phyloP scores from a whole-genome alignment of 1,140 invertebrate species.

The Diorhabda elongata region DNA sequence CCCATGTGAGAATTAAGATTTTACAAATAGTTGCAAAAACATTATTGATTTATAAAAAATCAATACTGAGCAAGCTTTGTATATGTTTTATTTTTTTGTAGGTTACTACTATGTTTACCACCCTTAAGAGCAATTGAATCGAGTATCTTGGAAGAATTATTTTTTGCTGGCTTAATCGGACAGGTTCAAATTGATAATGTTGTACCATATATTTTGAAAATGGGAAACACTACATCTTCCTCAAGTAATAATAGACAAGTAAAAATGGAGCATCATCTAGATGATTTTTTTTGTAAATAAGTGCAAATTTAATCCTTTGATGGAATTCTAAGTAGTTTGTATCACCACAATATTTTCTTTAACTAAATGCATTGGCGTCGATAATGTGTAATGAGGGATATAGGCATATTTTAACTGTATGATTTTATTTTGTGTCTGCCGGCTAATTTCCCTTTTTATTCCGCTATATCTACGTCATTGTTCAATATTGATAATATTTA shows the following conservation, averaged over 20 bases:
- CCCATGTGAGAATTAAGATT: too few relatives aligned
- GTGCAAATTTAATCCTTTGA: not conserved
- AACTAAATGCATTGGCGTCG: too few relatives aligned
- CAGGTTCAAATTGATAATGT: slow-evolving; percentile 88
- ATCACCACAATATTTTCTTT: too few relatives aligned
- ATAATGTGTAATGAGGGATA: too few relatives aligned
- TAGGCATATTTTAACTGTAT: too few relatives aligned
- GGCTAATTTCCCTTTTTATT: too few relatives aligned
- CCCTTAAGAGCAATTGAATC: slow-evolving; percentile 73
- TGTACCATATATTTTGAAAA: slow-evolving; percentile 85
- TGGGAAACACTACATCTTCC: slow-evolving; percentile 51
- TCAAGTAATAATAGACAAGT: slow-evolving; percentile 33
- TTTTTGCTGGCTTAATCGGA: slow-evolving; percentile 89
- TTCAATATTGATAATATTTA: too few relatives aligned
- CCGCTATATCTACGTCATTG: too few relatives aligned
- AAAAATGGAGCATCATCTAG: slow-evolving; percentile 39
- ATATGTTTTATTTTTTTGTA: slow-evolving; percentile 26
- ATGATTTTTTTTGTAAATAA: slow-evolving; percentile 43
- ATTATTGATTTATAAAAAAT: too few relatives aligned
- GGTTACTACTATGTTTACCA: slow-evolving; percentile 67
- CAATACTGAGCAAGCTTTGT: not conserved
- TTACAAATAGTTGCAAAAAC: too few relatives aligned
- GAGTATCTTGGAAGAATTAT: slow-evolving; percentile 83
- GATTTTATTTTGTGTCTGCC: too few relatives aligned
- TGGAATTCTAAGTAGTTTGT: too few relatives aligned